Conservation (phyloP, 2,113 vertebrate species). For the Peromyscus maniculatus region DNA sequence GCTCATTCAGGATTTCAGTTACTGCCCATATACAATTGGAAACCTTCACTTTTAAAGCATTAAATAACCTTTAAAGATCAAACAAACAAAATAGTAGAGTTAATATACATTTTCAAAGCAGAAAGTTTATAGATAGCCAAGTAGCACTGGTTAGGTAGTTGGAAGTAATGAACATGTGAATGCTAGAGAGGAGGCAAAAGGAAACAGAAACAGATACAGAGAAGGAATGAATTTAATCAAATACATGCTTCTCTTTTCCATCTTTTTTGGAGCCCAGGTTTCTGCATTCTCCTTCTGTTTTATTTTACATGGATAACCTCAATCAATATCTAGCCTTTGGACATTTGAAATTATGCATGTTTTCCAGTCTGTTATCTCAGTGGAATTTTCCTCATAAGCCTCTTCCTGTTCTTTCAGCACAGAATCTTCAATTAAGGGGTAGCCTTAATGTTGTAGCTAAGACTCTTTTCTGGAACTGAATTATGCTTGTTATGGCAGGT, state of each 20-base stretch:
- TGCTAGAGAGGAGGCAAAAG: neutral
- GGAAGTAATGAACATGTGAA: neutral
- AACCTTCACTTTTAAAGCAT: neutral
- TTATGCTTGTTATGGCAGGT: slow-evolving; percentile 8
- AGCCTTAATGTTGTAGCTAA: neutral
- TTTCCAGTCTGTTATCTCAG: slow-evolving; percentile 6
- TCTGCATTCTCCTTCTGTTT: neutral
- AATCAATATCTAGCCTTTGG: slow-evolving; percentile 4
- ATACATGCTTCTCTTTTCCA: neutral
- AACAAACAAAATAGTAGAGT: neutral
- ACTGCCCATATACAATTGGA: neutral
- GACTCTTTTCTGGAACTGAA: neutral
- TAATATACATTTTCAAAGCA: neutral
- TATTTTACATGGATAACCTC: neutral
- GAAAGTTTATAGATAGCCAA: neutral
- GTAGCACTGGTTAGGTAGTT: neutral
- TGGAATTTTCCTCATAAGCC: slow-evolving; percentile 39
- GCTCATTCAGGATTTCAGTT: neutral
- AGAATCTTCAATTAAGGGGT: slow-evolving; percentile 39
- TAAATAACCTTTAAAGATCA: neutral
- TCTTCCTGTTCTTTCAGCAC: slow-evolving; percentile 24
- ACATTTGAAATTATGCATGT: slow-evolving; percentile 35
- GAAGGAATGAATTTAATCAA: neutral
- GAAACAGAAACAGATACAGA: neutral
- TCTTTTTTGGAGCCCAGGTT: neutral